Evolutionary conservation across 1,140 invertebrate species (phyloP).

Genomic region (Dolichoris vasculosae): DNA sequence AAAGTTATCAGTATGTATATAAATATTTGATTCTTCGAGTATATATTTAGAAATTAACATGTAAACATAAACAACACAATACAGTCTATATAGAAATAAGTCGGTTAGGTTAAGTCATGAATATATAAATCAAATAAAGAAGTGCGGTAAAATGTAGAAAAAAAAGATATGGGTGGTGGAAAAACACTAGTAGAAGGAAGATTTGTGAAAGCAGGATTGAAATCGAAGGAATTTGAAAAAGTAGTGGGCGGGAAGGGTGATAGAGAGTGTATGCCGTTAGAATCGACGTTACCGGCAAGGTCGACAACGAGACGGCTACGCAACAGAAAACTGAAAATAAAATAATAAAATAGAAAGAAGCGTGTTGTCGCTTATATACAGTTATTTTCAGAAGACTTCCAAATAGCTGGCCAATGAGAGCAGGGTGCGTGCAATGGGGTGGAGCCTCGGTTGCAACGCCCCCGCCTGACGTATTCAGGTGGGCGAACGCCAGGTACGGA

Average conservation of each 20-base stretch:
- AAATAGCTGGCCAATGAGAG: not conserved
- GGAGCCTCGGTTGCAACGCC: slow-evolving; percentile 4
- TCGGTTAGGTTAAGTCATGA: too few species aligned
- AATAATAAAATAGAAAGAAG: not conserved
- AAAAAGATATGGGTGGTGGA: too few species aligned
- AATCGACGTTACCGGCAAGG: not conserved
- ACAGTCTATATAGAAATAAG: too few species aligned
- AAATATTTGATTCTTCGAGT: too few species aligned
- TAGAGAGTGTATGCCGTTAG: not conserved
- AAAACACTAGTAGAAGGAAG: too few species aligned
- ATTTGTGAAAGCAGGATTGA: too few species aligned
- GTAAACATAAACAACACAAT: too few species aligned
- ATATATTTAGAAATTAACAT: too few species aligned
- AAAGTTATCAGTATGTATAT: too few species aligned
- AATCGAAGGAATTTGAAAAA: too few species aligned
- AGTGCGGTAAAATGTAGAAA: too few species aligned
- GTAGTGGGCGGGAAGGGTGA: not conserved
- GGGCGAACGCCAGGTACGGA: not conserved
- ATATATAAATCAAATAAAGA: too few species aligned
- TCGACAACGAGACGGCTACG: not conserved
- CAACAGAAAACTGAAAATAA: not conserved
- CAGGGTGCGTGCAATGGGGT: not conserved
- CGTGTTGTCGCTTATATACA: not conserved
- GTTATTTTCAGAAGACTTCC: not conserved
- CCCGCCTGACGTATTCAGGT: not conserved